Evolutionary conservation across 2,888 invertebrate genomes (phyloP), one percentile per base, ranked within the genome.

Genomic region (Gymnoscelis rufifasciata): DNA sequence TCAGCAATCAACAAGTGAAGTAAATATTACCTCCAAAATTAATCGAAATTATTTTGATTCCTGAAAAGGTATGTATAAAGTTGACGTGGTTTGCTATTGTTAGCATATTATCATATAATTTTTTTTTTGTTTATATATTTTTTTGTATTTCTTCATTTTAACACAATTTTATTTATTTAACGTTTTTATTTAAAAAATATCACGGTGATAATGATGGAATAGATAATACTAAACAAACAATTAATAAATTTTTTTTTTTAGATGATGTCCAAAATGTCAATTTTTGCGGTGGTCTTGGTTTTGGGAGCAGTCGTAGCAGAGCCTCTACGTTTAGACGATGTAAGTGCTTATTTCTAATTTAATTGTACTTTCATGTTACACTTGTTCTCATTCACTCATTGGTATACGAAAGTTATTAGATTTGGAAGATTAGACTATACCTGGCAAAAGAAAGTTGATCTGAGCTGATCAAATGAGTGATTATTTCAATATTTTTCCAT

Each of bases 231-330:
- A n/a, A n/a, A n/a, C n/a, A n/a, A n/a, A n/a, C n/a, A n/a, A 13
- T 7, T 3, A 13, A 13, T 1, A 0, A n/a, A 1, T 8, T 13
- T 11, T 7, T 7, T 15, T 35, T 43, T 48, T 1, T 33, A 44
- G 47, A 47, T 43, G 35, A 43, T 43, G 43, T 24, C 12, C 3
- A 43, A 30, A 19, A 19, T 36, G 14, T 28, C 12, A 10, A n/a
- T 51, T 38, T 38, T 38, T 19, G 38, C 35, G 4, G 4, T 44
- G 11, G 40, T 12, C 42, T 4, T 47, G 1, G 29, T 47, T 38
- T 33, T 51, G 43, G 43, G 43, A 29, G 40, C 38, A 11, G 38
- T 14, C 11, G 8, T 43, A 8, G 50, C 45, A 7, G 50, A 50
- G 1, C 50, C 50, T 35, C 40, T 47, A 26, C 40, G 43, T 1